These are phyloP conservation scores for Astropecten irregularis DNA, from an alignment of 53 echinoderm and acorn worm species.

Conservation along the genomic window DNA sequence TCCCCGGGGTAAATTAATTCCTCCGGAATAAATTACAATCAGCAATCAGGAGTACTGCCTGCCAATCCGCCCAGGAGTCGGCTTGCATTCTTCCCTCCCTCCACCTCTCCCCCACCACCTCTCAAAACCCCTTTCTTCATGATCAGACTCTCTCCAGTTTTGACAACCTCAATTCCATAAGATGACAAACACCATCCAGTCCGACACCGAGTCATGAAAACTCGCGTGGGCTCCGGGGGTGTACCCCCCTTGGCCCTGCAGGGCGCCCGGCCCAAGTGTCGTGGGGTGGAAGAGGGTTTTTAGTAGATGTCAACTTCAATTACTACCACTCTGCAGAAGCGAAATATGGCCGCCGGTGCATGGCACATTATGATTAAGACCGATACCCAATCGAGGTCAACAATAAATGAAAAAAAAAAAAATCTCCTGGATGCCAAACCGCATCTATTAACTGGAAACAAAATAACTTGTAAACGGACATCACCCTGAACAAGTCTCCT, in stretches of 20 bases:
- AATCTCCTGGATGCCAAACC: constrained; percentile 30
- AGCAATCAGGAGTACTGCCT: constrained; percentile 22
- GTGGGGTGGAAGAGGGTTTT: not conserved
- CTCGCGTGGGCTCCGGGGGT: not conserved
- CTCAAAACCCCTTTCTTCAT: too few relatives aligned
- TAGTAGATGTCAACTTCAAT: constrained; percentile 38
- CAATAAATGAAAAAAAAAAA: too few relatives aligned
- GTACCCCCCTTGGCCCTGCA: not conserved
- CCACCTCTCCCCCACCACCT: not conserved
- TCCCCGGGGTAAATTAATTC: constrained; percentile 54
- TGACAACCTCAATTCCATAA: constrained; percentile 51
- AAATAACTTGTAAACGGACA: constrained; percentile 41
- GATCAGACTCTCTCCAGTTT: too few relatives aligned
- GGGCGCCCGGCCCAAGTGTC: not conserved
- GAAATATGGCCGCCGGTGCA: constrained; percentile 20
- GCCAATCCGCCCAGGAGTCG: not conserved
- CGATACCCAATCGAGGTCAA: constrained; percentile 10
- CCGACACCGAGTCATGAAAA: not conserved
- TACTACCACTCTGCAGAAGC: not conserved
- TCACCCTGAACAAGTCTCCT: constrained; percentile 2
- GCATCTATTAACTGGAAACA: constrained; percentile 46
- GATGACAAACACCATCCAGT: not conserved
- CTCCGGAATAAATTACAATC: constrained; percentile 53
- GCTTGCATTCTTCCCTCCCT: not conserved
- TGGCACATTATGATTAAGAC: not conserved